Evolutionary conservation across 1,140 invertebrate genomes (phyloP).

Genomic region (Popillia japonica): DNA sequence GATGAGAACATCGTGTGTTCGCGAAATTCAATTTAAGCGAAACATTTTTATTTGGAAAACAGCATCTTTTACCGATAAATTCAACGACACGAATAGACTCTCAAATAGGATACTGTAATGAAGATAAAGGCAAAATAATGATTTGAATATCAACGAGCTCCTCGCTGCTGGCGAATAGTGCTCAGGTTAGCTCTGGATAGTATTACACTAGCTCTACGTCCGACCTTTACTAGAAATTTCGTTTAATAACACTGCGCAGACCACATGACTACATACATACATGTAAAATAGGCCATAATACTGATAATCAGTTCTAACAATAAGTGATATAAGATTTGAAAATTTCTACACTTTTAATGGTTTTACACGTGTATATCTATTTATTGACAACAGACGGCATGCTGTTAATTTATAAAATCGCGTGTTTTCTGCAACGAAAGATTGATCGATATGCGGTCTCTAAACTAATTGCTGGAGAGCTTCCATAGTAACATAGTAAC

Average conservation of each 20-base stretch:
- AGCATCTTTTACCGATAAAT: background rate
- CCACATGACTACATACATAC: too few relatives aligned
- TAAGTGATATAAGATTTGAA: too few relatives aligned
- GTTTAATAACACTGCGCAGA: background rate
- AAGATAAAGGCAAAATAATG: slow-evolving; percentile 15
- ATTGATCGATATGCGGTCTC: too few relatives aligned
- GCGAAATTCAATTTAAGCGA: background rate
- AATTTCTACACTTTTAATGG: too few relatives aligned
- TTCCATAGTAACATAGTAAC: too few relatives aligned
- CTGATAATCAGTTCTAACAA: too few relatives aligned
- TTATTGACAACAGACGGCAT: too few relatives aligned
- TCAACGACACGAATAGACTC: background rate
- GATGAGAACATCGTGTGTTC: background rate
- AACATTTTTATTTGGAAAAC: slow-evolving; percentile 2
- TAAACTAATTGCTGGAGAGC: too few relatives aligned
- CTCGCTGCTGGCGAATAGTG: background rate
- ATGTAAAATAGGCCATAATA: too few relatives aligned
- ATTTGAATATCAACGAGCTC: slow-evolving; percentile 18
- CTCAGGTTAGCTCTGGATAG: background rate
- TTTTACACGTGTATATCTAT: too few relatives aligned
- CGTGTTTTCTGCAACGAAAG: too few relatives aligned
- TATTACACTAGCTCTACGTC: background rate
- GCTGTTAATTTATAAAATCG: too few relatives aligned
- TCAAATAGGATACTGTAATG: background rate
- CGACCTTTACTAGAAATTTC: background rate